Percentiles rank a stretch among this genome's conserved stretches.
These are phyloP conservation scores for Drosophila affinis DNA, from an alignment of 2,888 invertebrate species.

Conservation along the genomic window DNA sequence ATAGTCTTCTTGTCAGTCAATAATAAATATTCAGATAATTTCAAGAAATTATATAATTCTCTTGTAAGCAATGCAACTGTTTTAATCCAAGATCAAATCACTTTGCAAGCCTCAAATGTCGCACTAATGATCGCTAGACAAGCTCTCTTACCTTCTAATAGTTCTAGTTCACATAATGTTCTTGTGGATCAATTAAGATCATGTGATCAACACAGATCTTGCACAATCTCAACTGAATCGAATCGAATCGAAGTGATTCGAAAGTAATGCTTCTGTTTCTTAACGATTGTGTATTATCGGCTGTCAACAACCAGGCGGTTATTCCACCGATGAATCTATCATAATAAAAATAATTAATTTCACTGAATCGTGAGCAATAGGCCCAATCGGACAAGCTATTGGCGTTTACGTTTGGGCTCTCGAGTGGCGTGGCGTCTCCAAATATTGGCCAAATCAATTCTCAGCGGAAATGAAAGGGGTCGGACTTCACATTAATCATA, in stretches of 20 bases:
- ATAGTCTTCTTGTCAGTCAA: too few relatives aligned
- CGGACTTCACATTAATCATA: slow-evolving; percentile 63
- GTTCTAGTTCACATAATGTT: not conserved
- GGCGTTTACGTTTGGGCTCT: slow-evolving; percentile 14
- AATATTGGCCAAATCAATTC: slow-evolving; percentile 45
- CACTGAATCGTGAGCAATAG: slow-evolving; percentile 24
- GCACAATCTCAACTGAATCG: not conserved
- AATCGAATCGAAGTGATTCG: not conserved
- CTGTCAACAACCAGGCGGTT: slow-evolving; percentile 6
- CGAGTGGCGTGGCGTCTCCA: not conserved
- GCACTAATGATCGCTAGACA: not conserved
- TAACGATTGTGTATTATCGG: slow-evolving; percentile 11
- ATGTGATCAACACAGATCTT: not conserved
- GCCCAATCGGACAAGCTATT: slow-evolving; percentile 23
- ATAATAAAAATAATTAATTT: slow-evolving; percentile 46
- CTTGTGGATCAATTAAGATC: not conserved
- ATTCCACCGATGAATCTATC: slow-evolving; percentile 33
- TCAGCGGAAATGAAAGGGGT: slow-evolving; percentile 36
- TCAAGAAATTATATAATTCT: too few relatives aligned
- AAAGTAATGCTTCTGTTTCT: not conserved
- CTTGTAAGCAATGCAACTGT: too few relatives aligned
- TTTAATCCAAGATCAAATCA: too few relatives aligned
- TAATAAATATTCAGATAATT: too few relatives aligned
- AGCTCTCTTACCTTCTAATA: not conserved
- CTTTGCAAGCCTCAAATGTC: not conserved